Evolutionary conservation across 2,113 vertebrate genomes (phyloP).

Genomic region (Gallinago paraguaiae): DNA sequence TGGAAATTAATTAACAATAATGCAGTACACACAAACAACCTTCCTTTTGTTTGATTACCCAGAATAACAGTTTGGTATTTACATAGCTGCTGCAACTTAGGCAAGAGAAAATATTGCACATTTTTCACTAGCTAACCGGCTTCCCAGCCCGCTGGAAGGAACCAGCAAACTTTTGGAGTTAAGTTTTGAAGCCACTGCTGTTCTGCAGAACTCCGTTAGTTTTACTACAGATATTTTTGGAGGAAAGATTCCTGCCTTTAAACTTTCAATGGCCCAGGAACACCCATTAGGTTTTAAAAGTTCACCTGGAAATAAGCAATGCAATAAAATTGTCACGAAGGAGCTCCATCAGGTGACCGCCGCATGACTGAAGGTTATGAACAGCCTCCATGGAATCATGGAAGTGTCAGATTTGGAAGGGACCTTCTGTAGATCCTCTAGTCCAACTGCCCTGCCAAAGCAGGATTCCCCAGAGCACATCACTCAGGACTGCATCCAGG

Average conservation of each 20-base stretch:
- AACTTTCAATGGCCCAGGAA: not conserved
- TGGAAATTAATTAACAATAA: constrained; percentile 70
- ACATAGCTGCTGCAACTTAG: constrained; percentile 52
- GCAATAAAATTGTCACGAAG: not conserved
- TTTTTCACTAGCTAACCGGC: not conserved
- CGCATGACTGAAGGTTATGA: accelerated
- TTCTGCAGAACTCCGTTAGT: not conserved
- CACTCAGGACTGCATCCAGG: too few species aligned
- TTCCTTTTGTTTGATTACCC: constrained; percentile 48
- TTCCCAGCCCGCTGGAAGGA: not conserved
- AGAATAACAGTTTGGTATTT: constrained; percentile 58
- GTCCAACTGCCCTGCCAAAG: too few species aligned
- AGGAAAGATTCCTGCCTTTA: not conserved
- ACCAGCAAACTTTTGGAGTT: not conserved
- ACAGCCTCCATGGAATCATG: not conserved
- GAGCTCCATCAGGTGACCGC: not conserved
- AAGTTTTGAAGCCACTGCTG: not conserved
- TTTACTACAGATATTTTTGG: not conserved
- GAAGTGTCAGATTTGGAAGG: too few species aligned
- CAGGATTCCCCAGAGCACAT: too few species aligned
- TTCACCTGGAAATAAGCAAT: not conserved
- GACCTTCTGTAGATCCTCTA: too few species aligned
- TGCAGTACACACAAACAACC: constrained; percentile 49
- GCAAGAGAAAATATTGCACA: constrained; percentile 37
- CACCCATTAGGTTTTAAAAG: not conserved